Percentiles rank a stretch among this genome's conserved stretches.
Conservation (phyloP, 2,113 vertebrate genomes). For the Cyanistes caeruleus region DNA sequence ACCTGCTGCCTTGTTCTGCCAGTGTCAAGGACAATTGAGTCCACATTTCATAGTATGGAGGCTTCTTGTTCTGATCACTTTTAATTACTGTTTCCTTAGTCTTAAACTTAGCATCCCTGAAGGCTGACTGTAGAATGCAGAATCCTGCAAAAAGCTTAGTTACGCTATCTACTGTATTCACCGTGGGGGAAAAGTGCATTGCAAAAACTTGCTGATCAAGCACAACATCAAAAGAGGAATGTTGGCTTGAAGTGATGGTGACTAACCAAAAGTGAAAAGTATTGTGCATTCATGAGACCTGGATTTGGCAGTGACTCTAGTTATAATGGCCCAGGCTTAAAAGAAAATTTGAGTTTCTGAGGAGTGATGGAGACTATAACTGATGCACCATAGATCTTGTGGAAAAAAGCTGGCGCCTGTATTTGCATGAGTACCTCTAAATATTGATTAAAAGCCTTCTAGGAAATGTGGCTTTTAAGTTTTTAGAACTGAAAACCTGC, state of each 20-base stretch:
- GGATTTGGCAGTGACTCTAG: conserved; percentile 32
- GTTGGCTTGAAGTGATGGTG: conserved; percentile 64
- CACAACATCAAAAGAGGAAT: conserved; percentile 58
- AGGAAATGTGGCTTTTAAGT: conserved; percentile 18
- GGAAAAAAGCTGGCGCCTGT: neutral
- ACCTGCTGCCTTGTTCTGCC: conserved; percentile 56
- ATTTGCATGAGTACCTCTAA: conserved; percentile 19
- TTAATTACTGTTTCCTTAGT: conserved; percentile 75
- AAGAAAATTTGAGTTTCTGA: conserved; percentile 37
- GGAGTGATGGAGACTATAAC: neutral
- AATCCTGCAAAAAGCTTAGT: conserved; percentile 40
- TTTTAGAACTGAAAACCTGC: neutral
- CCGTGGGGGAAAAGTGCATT: conserved; percentile 7
- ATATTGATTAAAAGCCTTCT: conserved; percentile 55
- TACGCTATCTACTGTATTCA: conserved; percentile 24
- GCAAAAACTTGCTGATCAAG: conserved; percentile 67
- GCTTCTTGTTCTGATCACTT: conserved; percentile 71
- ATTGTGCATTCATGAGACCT: conserved; percentile 47
- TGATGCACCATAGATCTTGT: neutral
- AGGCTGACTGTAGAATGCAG: conserved; percentile 49
- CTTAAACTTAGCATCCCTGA: conserved; percentile 71
- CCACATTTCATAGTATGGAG: conserved; percentile 63
- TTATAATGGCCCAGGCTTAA: conserved; percentile 12
- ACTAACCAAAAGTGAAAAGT: conserved; percentile 73
- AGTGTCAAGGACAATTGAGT: conserved; percentile 70